Conservation (phyloP, 2,797 vertebrate genomes). For the Pseudochirops cupreus region DNA sequence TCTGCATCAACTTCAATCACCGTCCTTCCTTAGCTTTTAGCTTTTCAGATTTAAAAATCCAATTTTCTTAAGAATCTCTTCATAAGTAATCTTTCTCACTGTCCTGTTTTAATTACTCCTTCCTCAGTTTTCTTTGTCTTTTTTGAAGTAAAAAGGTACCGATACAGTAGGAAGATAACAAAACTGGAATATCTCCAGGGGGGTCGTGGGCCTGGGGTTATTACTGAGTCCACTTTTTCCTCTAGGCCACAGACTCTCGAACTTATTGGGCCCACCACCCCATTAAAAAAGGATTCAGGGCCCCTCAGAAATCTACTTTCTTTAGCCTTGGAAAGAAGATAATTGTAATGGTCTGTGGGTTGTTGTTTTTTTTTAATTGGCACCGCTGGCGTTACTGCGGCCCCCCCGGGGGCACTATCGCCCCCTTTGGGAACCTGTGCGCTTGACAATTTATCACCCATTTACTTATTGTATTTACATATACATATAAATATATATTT, state of each 20-base stretch:
- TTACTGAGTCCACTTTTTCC: background rate
- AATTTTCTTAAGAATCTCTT: background rate
- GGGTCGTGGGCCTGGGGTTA: background rate
- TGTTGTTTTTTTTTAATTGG: too few species aligned
- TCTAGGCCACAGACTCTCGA: background rate
- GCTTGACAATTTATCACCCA: background rate
- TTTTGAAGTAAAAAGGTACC: background rate
- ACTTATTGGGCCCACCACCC: too few species aligned
- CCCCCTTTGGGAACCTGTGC: too few species aligned
- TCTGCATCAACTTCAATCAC: background rate
- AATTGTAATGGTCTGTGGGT: too few species aligned
- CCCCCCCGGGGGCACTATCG: too few species aligned
- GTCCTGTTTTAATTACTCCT: background rate
- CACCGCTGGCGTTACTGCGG: too few species aligned
- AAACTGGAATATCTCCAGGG: background rate
- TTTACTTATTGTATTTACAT: too few species aligned
- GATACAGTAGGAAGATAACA: background rate
- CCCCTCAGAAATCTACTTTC: too few species aligned
- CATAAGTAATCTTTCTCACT: background rate
- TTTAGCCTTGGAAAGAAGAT: too few species aligned
- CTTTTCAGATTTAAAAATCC: background rate
- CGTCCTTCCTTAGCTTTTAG: background rate
- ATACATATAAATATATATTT: background rate
- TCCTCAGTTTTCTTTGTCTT: background rate
- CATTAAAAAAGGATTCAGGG: too few species aligned